Evolutionary conservation across 1,140 invertebrate genomes (phyloP), one percentile per base, ranked within the genome.

Genomic region (Cyrtorhinus lividipennis): DNA sequence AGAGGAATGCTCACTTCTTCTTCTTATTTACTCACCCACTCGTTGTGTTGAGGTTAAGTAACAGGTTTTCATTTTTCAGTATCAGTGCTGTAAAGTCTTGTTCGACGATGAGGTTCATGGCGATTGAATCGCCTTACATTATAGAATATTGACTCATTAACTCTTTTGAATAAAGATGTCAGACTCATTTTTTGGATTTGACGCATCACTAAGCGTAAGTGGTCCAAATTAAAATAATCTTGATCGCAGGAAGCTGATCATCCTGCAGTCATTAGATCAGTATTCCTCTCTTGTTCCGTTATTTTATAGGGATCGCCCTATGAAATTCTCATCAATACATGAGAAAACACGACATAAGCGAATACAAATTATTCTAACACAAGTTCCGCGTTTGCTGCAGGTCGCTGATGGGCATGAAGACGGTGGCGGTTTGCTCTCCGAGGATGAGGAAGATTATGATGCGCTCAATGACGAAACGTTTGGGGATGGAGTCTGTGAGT

Each of bases 401-500:
- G 38, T 25, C 46, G 44, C 56, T 18, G 64, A 65, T 45, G 30
- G 24, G 10, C 25, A 61, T 64, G 79, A 78, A 59, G 82, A 84
- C 56, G 80, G 81, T 44, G 75, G 78, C 24, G n/a, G 20, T 10
- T 23, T 53, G 22, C 46, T 61, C 61, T 81, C 80, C 66, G 82
- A 81, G 63, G 85, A 87, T 44, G 88, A 90, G 68, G 87, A 88
- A 65, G 87, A 90, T 68, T 92, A 91, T 75, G 89, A 92, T 79
- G 85, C 88, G 0, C 78, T 92, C 62, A 93, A 93, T 71, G 87
- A 92, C 77, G 88, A 92, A 74, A 93, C 90, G 1, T 92, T 93
- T 76, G 89, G 89, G 44, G 80, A 81, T 56, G 83, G 80, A 53
- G 65, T 67, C 63, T 68, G 68, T 68, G 66, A 63, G 63, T 65